A percentile compares a stretch with the other conserved stretches of the same genome.
These are phyloP conservation scores for Phaedon cochleariae DNA, from an alignment of 2,888 invertebrate species.

Conservation along the genomic window DNA sequence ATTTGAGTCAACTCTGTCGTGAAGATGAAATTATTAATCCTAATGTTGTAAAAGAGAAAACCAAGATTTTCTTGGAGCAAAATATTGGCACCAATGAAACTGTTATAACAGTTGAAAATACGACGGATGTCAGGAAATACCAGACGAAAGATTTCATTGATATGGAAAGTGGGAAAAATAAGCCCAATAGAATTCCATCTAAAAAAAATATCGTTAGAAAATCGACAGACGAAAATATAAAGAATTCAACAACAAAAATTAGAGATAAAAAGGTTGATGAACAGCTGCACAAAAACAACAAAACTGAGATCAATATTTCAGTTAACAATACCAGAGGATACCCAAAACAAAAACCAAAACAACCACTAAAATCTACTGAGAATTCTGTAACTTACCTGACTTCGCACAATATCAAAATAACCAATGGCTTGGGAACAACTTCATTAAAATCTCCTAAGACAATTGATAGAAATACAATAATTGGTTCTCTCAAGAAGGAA, in stretches of 20 bases:
- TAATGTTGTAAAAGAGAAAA: neutral
- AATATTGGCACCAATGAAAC: neutral
- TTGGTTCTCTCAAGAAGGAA: neutral
- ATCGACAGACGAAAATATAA: neutral
- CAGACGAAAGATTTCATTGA: neutral
- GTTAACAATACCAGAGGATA: neutral
- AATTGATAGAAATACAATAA: neutral
- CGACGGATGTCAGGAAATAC: neutral
- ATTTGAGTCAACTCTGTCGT: slow-evolving; percentile 49
- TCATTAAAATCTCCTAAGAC: neutral
- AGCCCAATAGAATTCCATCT: neutral
- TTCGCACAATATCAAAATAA: neutral
- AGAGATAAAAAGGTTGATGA: neutral
- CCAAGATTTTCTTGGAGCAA: neutral
- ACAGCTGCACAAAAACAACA: neutral
- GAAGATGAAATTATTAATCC: slow-evolving; percentile 50
- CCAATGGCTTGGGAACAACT: neutral
- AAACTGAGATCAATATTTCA: neutral
- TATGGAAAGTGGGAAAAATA: neutral
- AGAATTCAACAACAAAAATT: no score
- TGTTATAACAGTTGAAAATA: neutral
- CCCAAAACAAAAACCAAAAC: neutral
- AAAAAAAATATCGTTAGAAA: neutral
- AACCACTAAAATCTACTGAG: neutral
- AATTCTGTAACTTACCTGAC: neutral